phyloP scores from a whole-genome alignment of 2,113 vertebrate genomes.

The Epinephelus moara region DNA sequence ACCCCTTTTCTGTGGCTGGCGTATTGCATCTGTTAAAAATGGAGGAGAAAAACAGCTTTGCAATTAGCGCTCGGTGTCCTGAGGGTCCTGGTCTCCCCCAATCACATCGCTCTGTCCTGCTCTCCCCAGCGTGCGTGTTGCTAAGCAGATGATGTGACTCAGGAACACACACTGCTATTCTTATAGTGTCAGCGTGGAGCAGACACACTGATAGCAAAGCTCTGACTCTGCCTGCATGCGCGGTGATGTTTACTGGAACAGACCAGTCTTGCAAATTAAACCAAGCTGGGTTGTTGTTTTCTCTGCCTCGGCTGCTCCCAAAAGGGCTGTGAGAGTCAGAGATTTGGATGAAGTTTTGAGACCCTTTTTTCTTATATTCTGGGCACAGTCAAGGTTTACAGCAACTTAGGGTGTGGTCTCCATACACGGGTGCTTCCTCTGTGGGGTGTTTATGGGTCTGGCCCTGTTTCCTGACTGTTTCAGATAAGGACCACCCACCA shows the following conservation, averaged over 20 bases:
- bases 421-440: slow-evolving; percentile 71
- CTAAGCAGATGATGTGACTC: slow-evolving; percentile 84
- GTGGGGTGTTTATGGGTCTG: slow-evolving; percentile 79
- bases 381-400: slow-evolving; percentile 59
- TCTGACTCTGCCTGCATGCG: slow-evolving; percentile 47
- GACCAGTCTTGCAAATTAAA: slow-evolving; percentile 61
- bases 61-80: slow-evolving; percentile 80
- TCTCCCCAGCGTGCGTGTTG: slow-evolving; percentile 75
- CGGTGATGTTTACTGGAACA: slow-evolving; percentile 67
- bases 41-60: slow-evolving; percentile 77
- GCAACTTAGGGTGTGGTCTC: slow-evolving; percentile 72
- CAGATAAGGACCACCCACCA: slow-evolving; percentile 83
- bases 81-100: slow-evolving; percentile 80
- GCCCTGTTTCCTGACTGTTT: slow-evolving; percentile 75
- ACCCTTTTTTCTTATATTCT: slow-evolving; percentile 25
- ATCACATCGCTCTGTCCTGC: slow-evolving; percentile 74
- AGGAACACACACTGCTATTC: slow-evolving; percentile 70
- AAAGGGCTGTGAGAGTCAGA: slow-evolving; percentile 31
- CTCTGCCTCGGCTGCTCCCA: slow-evolving; percentile 30
- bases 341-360: slow-evolving; percentile 19
- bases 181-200: slow-evolving; percentile 57
- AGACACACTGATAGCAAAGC: slow-evolving; percentile 57
- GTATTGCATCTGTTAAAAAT: slow-evolving; percentile 79
- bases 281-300: slow-evolving; percentile 51
- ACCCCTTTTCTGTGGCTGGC: slow-evolving; percentile 72